Conservation (phyloP, 1,140 invertebrate species). For the Marisa cornuarietis region DNA sequence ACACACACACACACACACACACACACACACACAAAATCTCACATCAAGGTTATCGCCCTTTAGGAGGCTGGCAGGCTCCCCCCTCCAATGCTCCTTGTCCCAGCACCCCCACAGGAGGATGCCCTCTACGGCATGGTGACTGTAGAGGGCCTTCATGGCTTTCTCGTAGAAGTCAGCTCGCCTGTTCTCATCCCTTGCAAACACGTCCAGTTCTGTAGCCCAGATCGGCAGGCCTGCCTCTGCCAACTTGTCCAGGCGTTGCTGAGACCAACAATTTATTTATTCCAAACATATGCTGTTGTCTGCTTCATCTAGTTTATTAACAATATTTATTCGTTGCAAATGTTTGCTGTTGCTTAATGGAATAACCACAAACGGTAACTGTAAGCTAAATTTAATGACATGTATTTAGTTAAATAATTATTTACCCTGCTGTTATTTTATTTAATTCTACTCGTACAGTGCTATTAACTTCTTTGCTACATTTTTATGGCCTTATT, state of each 20-base stretch:
- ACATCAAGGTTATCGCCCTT: constrained; percentile 13
- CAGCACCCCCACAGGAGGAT: constrained; percentile 58
- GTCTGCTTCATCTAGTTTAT: too few species aligned
- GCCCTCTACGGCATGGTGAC: constrained; percentile 51
- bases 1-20: neutral
- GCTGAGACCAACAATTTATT: constrained; percentile 9
- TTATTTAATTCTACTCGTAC: too few species aligned
- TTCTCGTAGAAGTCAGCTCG: constrained; percentile 38
- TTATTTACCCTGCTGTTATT: too few species aligned
- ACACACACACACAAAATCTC: neutral
- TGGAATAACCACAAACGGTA: neutral
- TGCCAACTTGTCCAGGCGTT: constrained; percentile 35
- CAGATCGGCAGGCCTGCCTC: constrained; percentile 36
- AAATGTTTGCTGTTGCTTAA: neutral
- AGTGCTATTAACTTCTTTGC: too few species aligned
- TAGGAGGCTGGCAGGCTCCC: constrained; percentile 9
- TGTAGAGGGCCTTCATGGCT: constrained; percentile 42
- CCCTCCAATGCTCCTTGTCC: constrained; percentile 31
- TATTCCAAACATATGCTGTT: neutral
- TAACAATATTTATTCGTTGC: too few species aligned
- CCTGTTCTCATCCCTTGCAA: constrained; percentile 24
- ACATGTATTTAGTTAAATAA: too few species aligned
- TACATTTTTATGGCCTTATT: too few species aligned
- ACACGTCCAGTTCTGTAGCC: constrained; percentile 40
- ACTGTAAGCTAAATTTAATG: too few species aligned